phyloP scores from a whole-genome alignment of 2,888 invertebrate genomes.

The Ophraella communa region DNA sequence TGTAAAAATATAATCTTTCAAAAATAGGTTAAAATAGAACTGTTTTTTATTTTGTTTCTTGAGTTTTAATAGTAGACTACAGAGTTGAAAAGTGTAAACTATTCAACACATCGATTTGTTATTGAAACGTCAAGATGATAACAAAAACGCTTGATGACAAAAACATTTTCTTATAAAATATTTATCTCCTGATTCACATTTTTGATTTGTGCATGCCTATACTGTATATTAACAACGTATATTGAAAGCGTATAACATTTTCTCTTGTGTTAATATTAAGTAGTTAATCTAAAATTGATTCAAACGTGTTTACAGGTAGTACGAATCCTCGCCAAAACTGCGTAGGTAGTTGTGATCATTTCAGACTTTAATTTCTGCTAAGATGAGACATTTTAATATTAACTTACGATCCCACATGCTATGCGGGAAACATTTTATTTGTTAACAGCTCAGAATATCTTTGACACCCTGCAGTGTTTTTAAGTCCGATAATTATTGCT shows the following conservation, averaged over 20 bases:
- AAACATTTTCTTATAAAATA: too few species aligned
- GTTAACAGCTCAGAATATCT: background rate
- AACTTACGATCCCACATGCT: conserved; percentile 13
- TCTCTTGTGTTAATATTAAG: background rate
- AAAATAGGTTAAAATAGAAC: too few species aligned
- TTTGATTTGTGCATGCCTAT: too few species aligned
- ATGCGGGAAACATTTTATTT: conserved; percentile 8
- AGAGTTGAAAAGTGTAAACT: too few species aligned
- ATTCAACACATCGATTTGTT: too few species aligned
- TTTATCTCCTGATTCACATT: too few species aligned
- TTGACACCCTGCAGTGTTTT: background rate
- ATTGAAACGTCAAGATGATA: too few species aligned
- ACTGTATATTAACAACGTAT: background rate
- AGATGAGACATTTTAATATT: conserved; percentile 13
- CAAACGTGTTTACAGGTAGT: conserved; percentile 11
- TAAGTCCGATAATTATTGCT: background rate
- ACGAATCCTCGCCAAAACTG: background rate
- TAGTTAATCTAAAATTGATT: background rate
- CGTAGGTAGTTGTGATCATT: conserved; percentile 15
- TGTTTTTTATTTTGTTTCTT: too few species aligned
- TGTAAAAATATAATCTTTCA: too few species aligned
- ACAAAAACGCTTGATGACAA: too few species aligned
- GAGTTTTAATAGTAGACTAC: too few species aligned
- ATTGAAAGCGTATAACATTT: background rate
- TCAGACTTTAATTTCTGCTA: conserved; percentile 7